These are phyloP conservation scores for Lethenteron camtschaticum DNA, from an alignment of 2,113 vertebrate species.

Conservation along the genomic window DNA sequence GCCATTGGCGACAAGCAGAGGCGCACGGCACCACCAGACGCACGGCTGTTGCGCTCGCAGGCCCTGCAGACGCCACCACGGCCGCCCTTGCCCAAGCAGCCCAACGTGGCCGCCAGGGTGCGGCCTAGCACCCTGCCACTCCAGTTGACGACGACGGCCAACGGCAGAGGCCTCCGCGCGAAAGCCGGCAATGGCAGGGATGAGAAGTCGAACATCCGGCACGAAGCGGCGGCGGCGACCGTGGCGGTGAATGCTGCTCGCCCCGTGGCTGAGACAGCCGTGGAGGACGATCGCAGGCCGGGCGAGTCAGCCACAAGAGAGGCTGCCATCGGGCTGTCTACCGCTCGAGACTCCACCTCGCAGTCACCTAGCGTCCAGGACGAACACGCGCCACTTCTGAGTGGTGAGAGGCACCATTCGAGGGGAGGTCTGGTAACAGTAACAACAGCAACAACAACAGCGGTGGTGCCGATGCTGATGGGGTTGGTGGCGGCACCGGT, in stretches of 20 bases:
- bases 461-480: neutral
- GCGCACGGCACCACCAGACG: neutral
- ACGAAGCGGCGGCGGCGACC: neutral
- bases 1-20: neutral
- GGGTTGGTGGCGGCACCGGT: neutral
- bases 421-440: neutral
- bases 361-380: neutral
- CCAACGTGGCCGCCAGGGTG: neutral
- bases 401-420: neutral
- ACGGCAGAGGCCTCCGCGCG: neutral
- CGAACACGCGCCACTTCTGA: neutral
- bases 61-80: neutral
- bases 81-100: neutral
- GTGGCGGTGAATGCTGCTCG: neutral
- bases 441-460: neutral
- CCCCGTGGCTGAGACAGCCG: neutral
- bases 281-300: neutral
- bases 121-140: neutral
- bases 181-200: neutral
- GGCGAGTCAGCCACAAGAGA: neutral
- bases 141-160: neutral
- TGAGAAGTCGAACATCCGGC: too few species aligned
- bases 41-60: neutral
- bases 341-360: neutral
- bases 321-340: neutral